Conservation (phyloP, 1,140 invertebrate genomes). For the Pogonognathellus flavescens region DNA sequence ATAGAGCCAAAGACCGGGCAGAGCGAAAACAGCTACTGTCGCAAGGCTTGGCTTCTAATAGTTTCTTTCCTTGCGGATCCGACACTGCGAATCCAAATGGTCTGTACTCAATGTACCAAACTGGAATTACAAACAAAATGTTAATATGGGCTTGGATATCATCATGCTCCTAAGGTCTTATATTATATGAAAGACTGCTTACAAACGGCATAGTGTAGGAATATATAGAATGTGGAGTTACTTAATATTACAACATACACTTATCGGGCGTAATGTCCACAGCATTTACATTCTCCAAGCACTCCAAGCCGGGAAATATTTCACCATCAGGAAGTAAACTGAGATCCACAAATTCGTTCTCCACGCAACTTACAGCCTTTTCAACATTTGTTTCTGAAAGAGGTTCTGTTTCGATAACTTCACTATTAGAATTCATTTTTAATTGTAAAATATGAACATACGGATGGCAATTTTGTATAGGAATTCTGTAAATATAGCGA, state of each 20-base stretch:
- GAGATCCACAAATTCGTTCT: conserved; percentile 27
- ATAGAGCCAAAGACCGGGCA: no score
- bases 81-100: conserved; percentile 2
- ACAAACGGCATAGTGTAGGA: no score
- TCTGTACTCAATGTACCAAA: conserved; percentile 39
- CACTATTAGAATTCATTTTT: conserved; percentile 18
- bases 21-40: no score
- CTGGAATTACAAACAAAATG: background rate
- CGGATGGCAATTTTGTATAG: background rate
- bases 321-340: conserved; percentile 36
- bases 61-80: conserved; percentile 35
- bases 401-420: conserved; percentile 27
- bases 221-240: no score
- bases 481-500: background rate
- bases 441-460: background rate
- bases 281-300: conserved; percentile 25
- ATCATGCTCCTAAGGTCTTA: no score
- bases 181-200: no score
- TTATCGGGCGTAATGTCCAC: conserved; percentile 22
- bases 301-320: conserved; percentile 16
- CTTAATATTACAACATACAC: background rate
- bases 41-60: conserved; percentile 29
- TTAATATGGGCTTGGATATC: no score
- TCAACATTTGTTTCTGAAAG: conserved; percentile 22
- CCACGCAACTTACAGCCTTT: conserved; percentile 6